Base-by-base conservation (phyloP, 1,140 invertebrate genomes). In the Pseudomyrmex cubaensis region DNA sequence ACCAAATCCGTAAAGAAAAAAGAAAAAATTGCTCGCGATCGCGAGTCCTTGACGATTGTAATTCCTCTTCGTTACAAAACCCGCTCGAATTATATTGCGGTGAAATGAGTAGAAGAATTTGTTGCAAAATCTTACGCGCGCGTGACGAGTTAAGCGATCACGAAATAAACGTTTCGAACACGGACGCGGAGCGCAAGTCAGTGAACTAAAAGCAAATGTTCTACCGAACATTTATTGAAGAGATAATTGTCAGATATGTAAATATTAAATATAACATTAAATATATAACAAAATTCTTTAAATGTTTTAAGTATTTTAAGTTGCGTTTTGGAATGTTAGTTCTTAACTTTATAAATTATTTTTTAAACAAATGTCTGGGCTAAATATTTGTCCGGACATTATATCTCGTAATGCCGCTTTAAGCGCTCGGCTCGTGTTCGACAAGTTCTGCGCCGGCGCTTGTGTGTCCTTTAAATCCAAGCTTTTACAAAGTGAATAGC, bases 401-500 rank as follows among this genome's bases (percentile, higher is more conserved):
- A 25, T 8, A 10, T 35, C 50, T 35, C 50, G 9, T 56, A 78
- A 78, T 59, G 75, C 22, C 20, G 63, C 66, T 50, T 80, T 59
- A 72, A 80, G 59, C 59, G 22, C 76, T 70, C 48, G 35, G 67
- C 50, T 22, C 64, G 35, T 59, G 66, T 66, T 64, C 54, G 46
- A 59, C 70, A 59, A 80, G 44, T 70, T 54, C 44, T 22, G 66
- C 50, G 52, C 62, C 74, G 74, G 61, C 74, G 61, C 63, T 77
- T 61, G 59, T 17, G 76, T 17, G 76, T 70, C 46, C 20, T 48
- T 70, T 59, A 80, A 80, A 80, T 54, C 57, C 50, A 69, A 70
- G 66, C 66, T 72, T 48, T 48, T 56, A 62, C 46, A n/a, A 44
- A 61, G 77, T 73, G 83, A 80, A 73, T 80, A 80, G 70, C 80